Conservation (phyloP, 2,113 vertebrate species). For the Apteryx owenii region DNA sequence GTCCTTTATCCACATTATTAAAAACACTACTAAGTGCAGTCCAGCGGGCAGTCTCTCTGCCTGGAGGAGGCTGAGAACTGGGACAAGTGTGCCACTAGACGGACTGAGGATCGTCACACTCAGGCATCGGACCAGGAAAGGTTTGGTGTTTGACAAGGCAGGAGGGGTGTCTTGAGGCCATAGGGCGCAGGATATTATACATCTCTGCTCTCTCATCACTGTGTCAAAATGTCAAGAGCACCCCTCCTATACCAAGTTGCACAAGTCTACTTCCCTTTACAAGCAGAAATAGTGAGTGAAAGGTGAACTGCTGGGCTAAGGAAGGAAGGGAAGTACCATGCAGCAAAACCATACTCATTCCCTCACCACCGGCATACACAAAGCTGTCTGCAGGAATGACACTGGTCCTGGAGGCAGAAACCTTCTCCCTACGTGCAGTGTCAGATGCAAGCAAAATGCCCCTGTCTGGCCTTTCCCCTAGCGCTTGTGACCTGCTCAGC, state of each 20-base stretch:
- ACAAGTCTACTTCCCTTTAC: conserved; percentile 32
- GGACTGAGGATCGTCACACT: background rate
- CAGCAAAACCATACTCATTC: background rate
- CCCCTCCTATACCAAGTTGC: background rate
- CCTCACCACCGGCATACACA: background rate
- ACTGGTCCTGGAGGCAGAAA: background rate
- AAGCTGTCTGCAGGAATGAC: rapidly evolving
- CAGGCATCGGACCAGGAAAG: background rate
- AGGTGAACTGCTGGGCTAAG: conserved; percentile 14
- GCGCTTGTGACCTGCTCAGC: rapidly evolving
- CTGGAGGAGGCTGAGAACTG: background rate
- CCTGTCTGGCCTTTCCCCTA: background rate
- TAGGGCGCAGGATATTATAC: background rate
- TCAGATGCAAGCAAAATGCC: rapidly evolving
- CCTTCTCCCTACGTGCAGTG: background rate
- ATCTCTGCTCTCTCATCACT: background rate
- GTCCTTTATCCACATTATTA: background rate
- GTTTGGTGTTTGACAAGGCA: background rate
- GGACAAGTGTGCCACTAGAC: background rate
- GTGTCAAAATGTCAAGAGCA: background rate
- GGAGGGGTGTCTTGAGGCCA: background rate
- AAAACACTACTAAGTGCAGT: background rate
- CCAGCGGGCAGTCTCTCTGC: background rate
- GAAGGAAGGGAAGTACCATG: background rate
- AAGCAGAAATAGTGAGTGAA: background rate